Conservation (phyloP, 2,113 vertebrate species). For the Melanostigma gelatinosum region DNA sequence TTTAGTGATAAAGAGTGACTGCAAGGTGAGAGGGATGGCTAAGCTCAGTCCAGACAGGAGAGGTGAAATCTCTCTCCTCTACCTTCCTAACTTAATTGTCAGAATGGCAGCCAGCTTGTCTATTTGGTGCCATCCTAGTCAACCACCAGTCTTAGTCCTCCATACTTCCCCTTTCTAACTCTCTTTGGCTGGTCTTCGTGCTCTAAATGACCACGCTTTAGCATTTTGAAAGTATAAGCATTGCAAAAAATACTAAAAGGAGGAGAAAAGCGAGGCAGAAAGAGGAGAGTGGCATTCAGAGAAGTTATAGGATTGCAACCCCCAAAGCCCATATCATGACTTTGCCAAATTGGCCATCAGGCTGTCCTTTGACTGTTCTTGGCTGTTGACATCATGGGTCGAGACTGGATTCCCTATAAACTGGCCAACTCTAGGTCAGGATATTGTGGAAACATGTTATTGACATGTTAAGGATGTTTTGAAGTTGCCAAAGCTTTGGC, state of each 20-base stretch:
- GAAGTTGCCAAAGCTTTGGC: neutral
- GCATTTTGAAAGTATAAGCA: neutral
- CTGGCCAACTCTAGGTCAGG: neutral
- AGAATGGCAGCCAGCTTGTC: conserved; percentile 16
- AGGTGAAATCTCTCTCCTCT: conserved; percentile 43
- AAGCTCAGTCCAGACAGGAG: conserved; percentile 54
- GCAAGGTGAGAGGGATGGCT: conserved; percentile 64
- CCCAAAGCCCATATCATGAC: conserved; percentile 4
- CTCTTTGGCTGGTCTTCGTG: neutral
- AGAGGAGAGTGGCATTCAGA: neutral
- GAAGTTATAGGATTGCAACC: neutral
- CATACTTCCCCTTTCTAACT: neutral
- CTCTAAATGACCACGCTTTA: neutral
- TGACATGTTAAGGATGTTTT: neutral
- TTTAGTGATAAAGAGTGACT: conserved; percentile 75
- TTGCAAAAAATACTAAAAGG: neutral
- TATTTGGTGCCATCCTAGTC: conserved; percentile 33
- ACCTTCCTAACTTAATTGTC: conserved; percentile 44
- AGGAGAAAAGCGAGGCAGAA: neutral
- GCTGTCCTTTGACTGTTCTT: conserved; percentile 22
- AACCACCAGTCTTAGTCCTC: neutral
- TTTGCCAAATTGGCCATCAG: neutral
- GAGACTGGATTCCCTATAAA: neutral
- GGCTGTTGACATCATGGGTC: conserved; percentile 21
- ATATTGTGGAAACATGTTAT: neutral